Evolutionary conservation across 1,140 invertebrate genomes (phyloP), one percentile per base, ranked within the genome.

Genomic region (Temnothorax nylanderi): DNA sequence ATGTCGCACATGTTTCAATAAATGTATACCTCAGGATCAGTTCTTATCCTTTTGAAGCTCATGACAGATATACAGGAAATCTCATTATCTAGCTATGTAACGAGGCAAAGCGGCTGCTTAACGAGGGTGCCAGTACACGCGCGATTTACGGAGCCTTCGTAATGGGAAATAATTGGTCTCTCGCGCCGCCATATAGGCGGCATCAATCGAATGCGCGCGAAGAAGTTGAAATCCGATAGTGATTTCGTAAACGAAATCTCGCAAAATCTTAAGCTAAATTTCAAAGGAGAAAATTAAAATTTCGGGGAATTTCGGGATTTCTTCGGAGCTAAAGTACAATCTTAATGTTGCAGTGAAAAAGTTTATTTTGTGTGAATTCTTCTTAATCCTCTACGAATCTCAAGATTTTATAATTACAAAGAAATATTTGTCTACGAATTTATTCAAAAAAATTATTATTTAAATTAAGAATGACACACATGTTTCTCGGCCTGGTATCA

Each of bases 51-150:
- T 72, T 88, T 78, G 65, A 49, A 13, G 26, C 51, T 75, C 44
- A n/a, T 13, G 49, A 47, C 64, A 85, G 64, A 85, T 10, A 54
- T 11, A 47, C 54, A 74, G 49, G 74, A 88, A 88, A 88, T 86
- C 87, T 88, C 67, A 86, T 88, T 86, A 86, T 56, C 67, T 47
- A 21, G 34, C 56, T 44, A 32, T 16, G 74, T 65, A 78, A 88
- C 65, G 49, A 65, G 47, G 64, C 56, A 54, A 86, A 86, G 74
- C 74, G 74, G 87, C 72, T 85, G 69, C 60, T 85, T 88, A 87
- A 82, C 37, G 77, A 67, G n/a, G 18, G 21, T 41, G n/a, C 41
- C 21, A 51, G 26, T 77, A 58, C 62, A 64, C 60, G 34, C 44
- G 41, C 85, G 80, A 85, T 85, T 76, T 87, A 49, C 71, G n/a